Percentiles rank a stretch among this genome's conserved stretches.
These are phyloP conservation scores for Bombus affinis DNA, from an alignment of 1,140 invertebrate genomes.

Conservation along the genomic window DNA sequence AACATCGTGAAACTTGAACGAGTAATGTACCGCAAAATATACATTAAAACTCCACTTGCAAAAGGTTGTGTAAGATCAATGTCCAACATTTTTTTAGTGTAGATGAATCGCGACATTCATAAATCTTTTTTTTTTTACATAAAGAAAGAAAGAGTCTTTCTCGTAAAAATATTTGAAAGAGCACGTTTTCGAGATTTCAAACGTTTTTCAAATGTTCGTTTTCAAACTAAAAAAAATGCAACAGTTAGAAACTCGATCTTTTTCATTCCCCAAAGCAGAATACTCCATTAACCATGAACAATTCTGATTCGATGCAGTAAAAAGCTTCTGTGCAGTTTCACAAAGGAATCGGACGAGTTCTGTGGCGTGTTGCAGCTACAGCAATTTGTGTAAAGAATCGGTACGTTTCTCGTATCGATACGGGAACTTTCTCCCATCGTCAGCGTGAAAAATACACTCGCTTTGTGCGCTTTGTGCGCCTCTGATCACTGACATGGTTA, in stretches of 20 bases:
- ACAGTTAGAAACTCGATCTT: too few relatives aligned
- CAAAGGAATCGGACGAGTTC: not conserved
- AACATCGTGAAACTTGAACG: conserved; percentile 19
- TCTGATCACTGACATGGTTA: conserved; percentile 19
- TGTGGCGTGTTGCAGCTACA: not conserved
- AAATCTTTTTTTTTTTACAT: not conserved
- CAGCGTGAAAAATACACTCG: conserved; percentile 21
- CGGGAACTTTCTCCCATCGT: conserved; percentile 4
- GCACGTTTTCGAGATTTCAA: not conserved
- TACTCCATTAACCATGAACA: not conserved
- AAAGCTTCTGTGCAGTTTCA: not conserved
- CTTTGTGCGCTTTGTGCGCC: not conserved
- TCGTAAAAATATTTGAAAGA: not conserved
- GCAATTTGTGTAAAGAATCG: conserved; percentile 11
- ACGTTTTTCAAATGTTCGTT: too few relatives aligned
- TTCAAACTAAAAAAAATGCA: too few relatives aligned
- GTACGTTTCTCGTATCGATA: conserved; percentile 38
- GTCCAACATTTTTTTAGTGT: not conserved
- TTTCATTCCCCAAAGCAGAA: not conserved
- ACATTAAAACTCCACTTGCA: conserved; percentile 31
- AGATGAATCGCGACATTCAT: not conserved
- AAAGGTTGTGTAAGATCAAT: not conserved
- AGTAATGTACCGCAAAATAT: conserved; percentile 50
- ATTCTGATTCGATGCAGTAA: not conserved
- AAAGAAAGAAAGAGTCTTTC: not conserved